Evolutionary conservation across 2,888 invertebrate species (phyloP).

Genomic region (Lithophane ornitopus): DNA sequence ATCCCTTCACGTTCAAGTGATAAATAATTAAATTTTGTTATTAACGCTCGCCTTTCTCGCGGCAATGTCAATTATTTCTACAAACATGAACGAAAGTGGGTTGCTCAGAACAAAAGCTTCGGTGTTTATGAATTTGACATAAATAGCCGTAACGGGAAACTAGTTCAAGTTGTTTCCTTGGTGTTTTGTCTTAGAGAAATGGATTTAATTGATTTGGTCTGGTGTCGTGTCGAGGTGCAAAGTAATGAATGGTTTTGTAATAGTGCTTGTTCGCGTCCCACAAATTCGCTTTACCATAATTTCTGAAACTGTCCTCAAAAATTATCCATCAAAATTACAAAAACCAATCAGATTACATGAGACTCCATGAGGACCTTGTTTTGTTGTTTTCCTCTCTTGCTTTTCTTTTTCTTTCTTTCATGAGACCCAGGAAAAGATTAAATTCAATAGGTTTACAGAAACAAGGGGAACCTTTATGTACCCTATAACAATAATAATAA

Average conservation of each 20-base stretch:
- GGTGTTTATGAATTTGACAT: conserved; percentile 66
- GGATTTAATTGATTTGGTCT: conserved; percentile 40
- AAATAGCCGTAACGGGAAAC: conserved; percentile 61
- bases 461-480: neutral
- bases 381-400: too few relatives aligned
- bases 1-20: conserved; percentile 50
- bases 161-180: conserved; percentile 58
- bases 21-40: conserved; percentile 64
- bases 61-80: conserved; percentile 80
- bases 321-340: fast-evolving
- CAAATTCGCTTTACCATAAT: neutral
- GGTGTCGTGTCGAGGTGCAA: neutral
- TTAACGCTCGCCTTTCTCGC: conserved; percentile 79
- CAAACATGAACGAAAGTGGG: conserved; percentile 80
- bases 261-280: neutral
- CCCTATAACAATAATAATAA: conserved; percentile 2
- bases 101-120: conserved; percentile 73
- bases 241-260: conserved; percentile 18
- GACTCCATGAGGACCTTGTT: neutral
- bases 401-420: neutral
- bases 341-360: neutral
- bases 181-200: conserved; percentile 43
- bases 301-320: neutral
- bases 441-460: neutral
- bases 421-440: neutral